Evolutionary conservation across 2,888 invertebrate species (phyloP).

Genomic region (Charanyca ferruginea): DNA sequence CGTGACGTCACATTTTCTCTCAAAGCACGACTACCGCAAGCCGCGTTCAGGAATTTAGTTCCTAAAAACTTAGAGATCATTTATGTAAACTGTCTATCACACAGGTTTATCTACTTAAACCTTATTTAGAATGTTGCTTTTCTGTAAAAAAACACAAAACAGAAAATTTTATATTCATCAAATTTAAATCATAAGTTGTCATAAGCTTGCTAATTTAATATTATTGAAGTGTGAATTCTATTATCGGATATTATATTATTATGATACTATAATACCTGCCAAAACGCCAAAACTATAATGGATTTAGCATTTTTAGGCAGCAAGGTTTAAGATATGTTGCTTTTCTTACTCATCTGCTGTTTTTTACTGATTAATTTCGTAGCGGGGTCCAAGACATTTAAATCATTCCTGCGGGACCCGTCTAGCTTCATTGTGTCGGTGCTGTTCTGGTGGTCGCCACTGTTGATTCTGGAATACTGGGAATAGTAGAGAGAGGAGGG

Average conservation of each 20-base stretch:
- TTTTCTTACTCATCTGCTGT: no score
- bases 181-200: background rate
- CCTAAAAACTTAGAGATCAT: background rate
- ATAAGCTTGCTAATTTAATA: constrained; percentile 9
- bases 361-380: no score
- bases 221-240: constrained; percentile 5
- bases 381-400: no score
- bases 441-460: no score
- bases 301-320: background rate
- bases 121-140: background rate
- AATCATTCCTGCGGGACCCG: no score
- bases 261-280: background rate
- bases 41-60: no score
- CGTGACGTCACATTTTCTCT: no score
- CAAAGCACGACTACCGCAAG: no score
- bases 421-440: no score
- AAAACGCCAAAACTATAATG: background rate
- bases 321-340: no score
- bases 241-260: constrained; percentile 1
- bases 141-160: constrained; percentile 3
- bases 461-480: no score
- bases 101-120: background rate
- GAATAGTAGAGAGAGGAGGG: no score
- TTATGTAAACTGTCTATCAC: background rate
- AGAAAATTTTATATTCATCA: background rate